phyloP scores from a whole-genome alignment of 2,888 invertebrate species.

The Cynaeus angustus region DNA sequence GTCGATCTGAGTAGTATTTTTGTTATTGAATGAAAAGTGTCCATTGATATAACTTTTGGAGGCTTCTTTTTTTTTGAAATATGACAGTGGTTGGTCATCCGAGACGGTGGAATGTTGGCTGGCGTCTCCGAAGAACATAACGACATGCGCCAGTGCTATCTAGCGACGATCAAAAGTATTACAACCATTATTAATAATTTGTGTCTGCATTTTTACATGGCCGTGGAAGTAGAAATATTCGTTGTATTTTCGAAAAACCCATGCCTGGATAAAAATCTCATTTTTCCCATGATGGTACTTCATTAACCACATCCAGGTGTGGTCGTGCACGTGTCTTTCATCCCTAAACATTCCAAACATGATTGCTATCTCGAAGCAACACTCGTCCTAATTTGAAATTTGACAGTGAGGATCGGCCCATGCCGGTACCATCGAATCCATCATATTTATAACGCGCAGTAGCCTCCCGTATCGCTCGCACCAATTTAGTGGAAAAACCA shows the following conservation, averaged over 20 bases:
- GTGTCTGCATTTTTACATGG: conserved; percentile 44
- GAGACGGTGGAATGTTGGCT: conserved; percentile 60
- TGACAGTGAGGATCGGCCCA: conserved; percentile 39
- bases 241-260: not conserved
- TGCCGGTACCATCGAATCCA: conserved; percentile 6
- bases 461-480: conserved; percentile 3
- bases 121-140: conserved; percentile 59
- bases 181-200: conserved; percentile 48
- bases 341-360: conserved; percentile 54
- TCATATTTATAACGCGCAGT: not conserved
- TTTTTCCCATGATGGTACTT: conserved; percentile 31
- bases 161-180: conserved; percentile 57
- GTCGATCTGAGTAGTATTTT: conserved; percentile 31
- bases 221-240: conserved; percentile 19
- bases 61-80: conserved; percentile 54
- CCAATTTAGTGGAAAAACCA: conserved; percentile 45
- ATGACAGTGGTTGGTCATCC: conserved; percentile 55
- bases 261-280: not conserved
- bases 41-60: conserved; percentile 57
- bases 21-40: conserved; percentile 55
- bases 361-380: conserved; percentile 59
- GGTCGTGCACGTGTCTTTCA: conserved; percentile 51
- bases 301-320: conserved; percentile 46
- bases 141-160: conserved; percentile 58
- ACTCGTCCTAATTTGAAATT: conserved; percentile 58